Percentiles rank a stretch among this genome's conserved stretches.
Evolutionary conservation across 2,888 invertebrate genomes (phyloP).

Genomic region (Latheticus oryzae): DNA sequence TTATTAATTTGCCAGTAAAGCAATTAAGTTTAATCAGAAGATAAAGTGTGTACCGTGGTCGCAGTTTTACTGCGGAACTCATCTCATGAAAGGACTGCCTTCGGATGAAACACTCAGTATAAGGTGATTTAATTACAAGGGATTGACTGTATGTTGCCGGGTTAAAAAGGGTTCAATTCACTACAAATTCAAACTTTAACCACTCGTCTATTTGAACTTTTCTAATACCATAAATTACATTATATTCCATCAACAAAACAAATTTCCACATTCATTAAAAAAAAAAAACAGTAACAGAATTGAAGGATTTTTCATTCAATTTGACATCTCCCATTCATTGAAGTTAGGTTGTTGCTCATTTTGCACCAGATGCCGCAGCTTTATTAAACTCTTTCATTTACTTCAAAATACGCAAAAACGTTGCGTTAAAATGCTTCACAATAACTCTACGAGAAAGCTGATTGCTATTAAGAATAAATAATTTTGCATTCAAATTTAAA

Average conservation of each 20-base stretch:
- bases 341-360: slow-evolving; percentile 13
- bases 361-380: slow-evolving; percentile 28
- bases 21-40: slow-evolving; percentile 54
- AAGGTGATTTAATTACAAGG: slow-evolving; percentile 19
- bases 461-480: background rate
- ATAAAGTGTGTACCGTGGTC: slow-evolving; percentile 25
- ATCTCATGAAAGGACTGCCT: slow-evolving; percentile 17
- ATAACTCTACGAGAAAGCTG: background rate
- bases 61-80: slow-evolving; percentile 18
- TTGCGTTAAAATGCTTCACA: slow-evolving; percentile 1
- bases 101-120: slow-evolving; percentile 23
- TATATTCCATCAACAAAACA: too few relatives aligned
- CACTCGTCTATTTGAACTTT: background rate
- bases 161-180: slow-evolving; percentile 8
- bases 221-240: too few relatives aligned
- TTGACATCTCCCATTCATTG: slow-evolving; percentile 26
- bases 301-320: slow-evolving; percentile 5
- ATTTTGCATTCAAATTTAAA: slow-evolving; percentile 37
- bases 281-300: too few relatives aligned
- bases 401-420: slow-evolving; percentile 4
- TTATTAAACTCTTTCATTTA: slow-evolving; percentile 33
- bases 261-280: too few relatives aligned
- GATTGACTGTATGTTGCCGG: background rate
- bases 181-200: background rate
- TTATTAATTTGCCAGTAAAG: slow-evolving; percentile 60